Percentiles rank a stretch among this genome's conserved stretches.
Evolutionary conservation across 2,888 invertebrate species (phyloP).

Genomic region (Pachycephus smyrnensis): DNA sequence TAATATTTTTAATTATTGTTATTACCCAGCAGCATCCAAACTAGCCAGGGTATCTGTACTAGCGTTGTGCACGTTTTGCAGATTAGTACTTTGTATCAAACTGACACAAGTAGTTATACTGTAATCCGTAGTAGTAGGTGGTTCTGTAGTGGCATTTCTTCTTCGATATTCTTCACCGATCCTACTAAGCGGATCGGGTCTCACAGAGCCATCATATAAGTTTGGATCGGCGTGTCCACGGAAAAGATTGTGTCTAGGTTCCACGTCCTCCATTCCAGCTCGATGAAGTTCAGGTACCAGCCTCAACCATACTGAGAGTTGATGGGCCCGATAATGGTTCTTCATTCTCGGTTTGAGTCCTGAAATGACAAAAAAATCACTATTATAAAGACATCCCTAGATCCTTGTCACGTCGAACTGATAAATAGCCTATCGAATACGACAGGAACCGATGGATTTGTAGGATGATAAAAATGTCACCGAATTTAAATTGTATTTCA

Average conservation of each 20-base stretch:
- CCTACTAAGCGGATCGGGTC: slow-evolving; percentile 84
- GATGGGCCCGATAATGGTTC: slow-evolving; percentile 95
- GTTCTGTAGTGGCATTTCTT: slow-evolving; percentile 72
- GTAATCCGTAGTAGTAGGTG: slow-evolving; percentile 77
- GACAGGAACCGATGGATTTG: neutral
- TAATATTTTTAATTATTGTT: slow-evolving; percentile 10
- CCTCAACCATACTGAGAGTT: slow-evolving; percentile 94
- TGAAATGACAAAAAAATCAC: slow-evolving; percentile 67
- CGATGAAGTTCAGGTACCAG: slow-evolving; percentile 91
- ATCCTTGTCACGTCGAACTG: neutral
- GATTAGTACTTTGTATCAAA: slow-evolving; percentile 71
- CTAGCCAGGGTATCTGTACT: slow-evolving; percentile 83
- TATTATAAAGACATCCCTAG: neutral
- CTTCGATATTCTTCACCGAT: slow-evolving; percentile 73
- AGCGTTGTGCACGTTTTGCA: slow-evolving; percentile 73
- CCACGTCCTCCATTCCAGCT: slow-evolving; percentile 90
- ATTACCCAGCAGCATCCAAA: slow-evolving; percentile 79
- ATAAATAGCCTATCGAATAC: neutral
- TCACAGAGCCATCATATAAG: slow-evolving; percentile 89
- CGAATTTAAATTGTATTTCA: neutral
- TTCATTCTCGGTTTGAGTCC: slow-evolving; percentile 92
- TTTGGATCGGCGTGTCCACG: slow-evolving; percentile 89
- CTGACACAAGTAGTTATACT: slow-evolving; percentile 80
- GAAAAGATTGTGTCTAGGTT: slow-evolving; percentile 89
- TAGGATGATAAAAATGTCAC: neutral